phyloP scores from a whole-genome alignment of 2,888 invertebrate genomes.

The Lithosia quadra region DNA sequence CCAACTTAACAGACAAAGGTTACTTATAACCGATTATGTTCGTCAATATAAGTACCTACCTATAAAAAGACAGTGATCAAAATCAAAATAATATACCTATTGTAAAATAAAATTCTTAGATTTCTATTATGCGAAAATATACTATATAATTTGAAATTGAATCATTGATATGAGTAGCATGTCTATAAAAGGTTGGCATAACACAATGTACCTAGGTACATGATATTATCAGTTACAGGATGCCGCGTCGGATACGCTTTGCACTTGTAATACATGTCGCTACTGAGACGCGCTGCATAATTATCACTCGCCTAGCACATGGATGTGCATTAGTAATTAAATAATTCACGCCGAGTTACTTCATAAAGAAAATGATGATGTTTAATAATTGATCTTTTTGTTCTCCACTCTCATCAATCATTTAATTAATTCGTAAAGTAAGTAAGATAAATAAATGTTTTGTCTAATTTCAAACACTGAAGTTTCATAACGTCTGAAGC shows the following conservation, averaged over 20 bases:
- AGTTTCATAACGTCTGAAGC: constrained; percentile 60
- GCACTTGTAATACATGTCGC: constrained; percentile 56
- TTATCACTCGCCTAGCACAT: constrained; percentile 27
- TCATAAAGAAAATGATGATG: constrained; percentile 46
- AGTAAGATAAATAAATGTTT: constrained; percentile 50
- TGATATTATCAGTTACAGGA: constrained; percentile 45
- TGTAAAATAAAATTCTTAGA: not conserved
- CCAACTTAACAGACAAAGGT: too few relatives aligned
- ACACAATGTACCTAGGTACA: constrained; percentile 33
- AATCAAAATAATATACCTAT: too few relatives aligned
- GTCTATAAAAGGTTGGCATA: constrained; percentile 35
- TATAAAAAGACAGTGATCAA: too few relatives aligned
- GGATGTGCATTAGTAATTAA: constrained; percentile 67
- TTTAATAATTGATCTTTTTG: constrained; percentile 20
- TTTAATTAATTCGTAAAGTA: constrained; percentile 64
- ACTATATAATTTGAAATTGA: constrained; percentile 40
- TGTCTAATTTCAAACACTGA: constrained; percentile 61
- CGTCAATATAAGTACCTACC: too few relatives aligned
- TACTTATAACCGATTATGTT: too few relatives aligned
- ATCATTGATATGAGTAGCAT: constrained; percentile 40
- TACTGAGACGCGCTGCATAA: constrained; percentile 40
- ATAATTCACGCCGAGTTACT: constrained; percentile 58
- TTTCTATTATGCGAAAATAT: constrained; percentile 33
- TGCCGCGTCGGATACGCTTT: constrained; percentile 43
- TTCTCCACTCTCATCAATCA: constrained; percentile 35